Conservation (phyloP, 2,113 vertebrate genomes). For the Cryptoleucopteryx plumbea region DNA sequence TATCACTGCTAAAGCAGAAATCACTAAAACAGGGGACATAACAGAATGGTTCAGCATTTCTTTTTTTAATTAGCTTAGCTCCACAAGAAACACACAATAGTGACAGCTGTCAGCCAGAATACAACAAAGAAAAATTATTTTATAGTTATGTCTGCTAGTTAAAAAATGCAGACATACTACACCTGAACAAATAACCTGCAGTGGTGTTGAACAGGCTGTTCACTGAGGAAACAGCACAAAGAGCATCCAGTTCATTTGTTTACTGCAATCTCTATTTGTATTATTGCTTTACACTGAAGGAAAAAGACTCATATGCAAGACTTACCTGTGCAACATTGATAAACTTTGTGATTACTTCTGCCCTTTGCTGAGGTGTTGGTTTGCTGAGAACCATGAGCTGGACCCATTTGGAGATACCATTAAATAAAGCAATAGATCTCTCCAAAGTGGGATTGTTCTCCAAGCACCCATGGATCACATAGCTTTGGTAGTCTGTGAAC, state of each 20-base stretch:
- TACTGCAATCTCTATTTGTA: not conserved
- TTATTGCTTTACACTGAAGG: not conserved
- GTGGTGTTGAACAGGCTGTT: not conserved
- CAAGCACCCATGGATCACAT: slow-evolving; percentile 91
- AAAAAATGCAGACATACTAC: not conserved
- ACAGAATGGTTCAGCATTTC: not conserved
- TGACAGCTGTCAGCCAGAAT: not conserved
- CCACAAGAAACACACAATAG: not conserved
- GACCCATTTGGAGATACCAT: slow-evolving; percentile 97
- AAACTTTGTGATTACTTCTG: slow-evolving; percentile 95
- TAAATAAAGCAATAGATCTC: slow-evolving; percentile 95
- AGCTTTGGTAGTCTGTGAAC: slow-evolving; percentile 97
- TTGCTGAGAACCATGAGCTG: slow-evolving; percentile 99
- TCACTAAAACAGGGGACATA: not conserved
- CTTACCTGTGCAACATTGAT: slow-evolving; percentile 94
- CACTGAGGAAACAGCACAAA: not conserved
- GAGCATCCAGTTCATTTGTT: not conserved
- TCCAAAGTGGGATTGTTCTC: slow-evolving; percentile 94
- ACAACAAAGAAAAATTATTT: not conserved
- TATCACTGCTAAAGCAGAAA: not conserved
- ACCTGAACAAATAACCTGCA: not conserved
- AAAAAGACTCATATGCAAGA: not conserved
- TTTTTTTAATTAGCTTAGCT: not conserved
- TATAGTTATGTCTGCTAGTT: not conserved
- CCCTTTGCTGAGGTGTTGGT: slow-evolving; percentile 91